These are phyloP conservation scores for Epirrhoe alternata DNA, from an alignment of 2,888 invertebrate genomes.

Conservation along the genomic window DNA sequence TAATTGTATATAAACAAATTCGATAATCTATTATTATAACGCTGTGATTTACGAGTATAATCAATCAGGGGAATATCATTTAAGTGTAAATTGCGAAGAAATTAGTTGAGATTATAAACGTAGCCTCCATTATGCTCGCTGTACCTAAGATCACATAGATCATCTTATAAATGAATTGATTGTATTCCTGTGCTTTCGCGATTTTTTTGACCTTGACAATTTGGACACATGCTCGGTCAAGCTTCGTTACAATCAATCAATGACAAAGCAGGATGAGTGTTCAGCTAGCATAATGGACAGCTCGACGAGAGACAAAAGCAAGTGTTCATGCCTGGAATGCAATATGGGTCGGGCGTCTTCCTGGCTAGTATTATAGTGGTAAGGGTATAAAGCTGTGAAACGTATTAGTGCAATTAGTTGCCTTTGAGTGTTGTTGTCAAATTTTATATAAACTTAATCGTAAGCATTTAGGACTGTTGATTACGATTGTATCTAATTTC, in stretches of 20 bases:
- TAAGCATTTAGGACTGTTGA: constrained; percentile 41
- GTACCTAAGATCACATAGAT: not conserved
- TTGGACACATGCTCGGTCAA: too few species aligned
- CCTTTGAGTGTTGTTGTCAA: constrained; percentile 60
- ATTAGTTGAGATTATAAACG: constrained; percentile 14
- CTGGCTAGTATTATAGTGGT: constrained; percentile 55
- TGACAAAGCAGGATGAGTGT: too few species aligned
- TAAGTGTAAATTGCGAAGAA: constrained; percentile 7
- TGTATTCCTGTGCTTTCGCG: too few species aligned
- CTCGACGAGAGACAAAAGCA: not conserved
- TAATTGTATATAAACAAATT: constrained; percentile 20
- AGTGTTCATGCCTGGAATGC: constrained; percentile 5
- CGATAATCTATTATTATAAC: constrained; percentile 8
- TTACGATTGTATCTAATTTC: constrained; percentile 47
- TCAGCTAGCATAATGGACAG: not conserved
- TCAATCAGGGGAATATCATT: constrained; percentile 21
- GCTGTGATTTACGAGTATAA: constrained; percentile 23
- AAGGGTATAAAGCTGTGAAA: constrained; percentile 59
- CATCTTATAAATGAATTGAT: too few species aligned
- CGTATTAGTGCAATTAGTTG: constrained; percentile 71
- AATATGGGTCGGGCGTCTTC: constrained; percentile 48
- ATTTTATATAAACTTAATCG: constrained; percentile 47
- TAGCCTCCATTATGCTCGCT: constrained; percentile 4
- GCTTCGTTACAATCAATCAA: too few species aligned
- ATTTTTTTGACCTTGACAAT: too few species aligned